Percentiles rank a stretch among this genome's conserved stretches.
Evolutionary conservation across 2,797 vertebrate species (phyloP).

Genomic region (Leontocebus nigricollis): DNA sequence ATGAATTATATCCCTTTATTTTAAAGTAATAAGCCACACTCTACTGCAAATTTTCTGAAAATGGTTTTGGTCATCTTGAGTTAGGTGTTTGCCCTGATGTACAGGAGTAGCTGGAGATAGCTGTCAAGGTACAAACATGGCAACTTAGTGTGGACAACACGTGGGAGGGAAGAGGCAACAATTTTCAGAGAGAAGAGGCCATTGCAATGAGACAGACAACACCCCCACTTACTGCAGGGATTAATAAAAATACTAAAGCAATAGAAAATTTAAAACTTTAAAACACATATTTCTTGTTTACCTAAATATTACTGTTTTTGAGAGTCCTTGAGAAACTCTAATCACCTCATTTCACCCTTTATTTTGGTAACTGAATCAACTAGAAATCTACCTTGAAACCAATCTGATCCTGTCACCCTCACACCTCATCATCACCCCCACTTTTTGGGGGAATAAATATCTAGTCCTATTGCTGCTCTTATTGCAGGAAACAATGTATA

Average conservation of each 20-base stretch:
- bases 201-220: background rate
- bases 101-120: background rate
- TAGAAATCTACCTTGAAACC: background rate
- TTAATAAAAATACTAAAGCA: background rate
- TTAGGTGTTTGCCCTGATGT: background rate
- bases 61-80: background rate
- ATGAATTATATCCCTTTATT: background rate
- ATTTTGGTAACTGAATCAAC: background rate
- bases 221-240: background rate
- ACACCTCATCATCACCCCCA: background rate
- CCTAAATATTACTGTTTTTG: background rate
- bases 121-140: background rate
- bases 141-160: background rate
- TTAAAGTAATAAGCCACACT: background rate
- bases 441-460: background rate
- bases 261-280: background rate
- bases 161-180: background rate
- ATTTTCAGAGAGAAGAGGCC: background rate
- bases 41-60: background rate
- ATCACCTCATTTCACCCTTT: background rate
- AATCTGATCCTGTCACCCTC: background rate
- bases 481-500: background rate
- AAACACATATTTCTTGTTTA: background rate
- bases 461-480: background rate
- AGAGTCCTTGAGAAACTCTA: background rate